Conservation (phyloP, 2,113 vertebrate genomes). For the Notechis scutatus region DNA sequence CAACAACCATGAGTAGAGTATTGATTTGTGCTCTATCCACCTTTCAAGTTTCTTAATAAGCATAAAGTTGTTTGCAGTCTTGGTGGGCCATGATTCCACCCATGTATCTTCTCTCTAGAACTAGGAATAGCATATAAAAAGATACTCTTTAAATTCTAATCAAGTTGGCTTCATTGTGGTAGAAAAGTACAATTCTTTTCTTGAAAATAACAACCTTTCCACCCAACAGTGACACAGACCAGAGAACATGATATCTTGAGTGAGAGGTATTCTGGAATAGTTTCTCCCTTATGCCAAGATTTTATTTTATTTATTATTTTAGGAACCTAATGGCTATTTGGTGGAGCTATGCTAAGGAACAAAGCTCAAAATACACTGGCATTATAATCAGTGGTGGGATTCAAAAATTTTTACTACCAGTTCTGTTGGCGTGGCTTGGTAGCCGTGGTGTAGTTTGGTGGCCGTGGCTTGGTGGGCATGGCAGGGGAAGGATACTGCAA, state of each 20-base stretch:
- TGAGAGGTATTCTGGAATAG: background rate
- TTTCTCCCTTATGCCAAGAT: background rate
- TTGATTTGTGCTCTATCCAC: background rate
- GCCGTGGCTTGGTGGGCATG: no score
- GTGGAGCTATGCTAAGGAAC: background rate
- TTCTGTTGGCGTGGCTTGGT: no score
- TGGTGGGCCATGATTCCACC: background rate
- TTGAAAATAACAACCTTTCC: background rate
- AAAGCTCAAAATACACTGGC: background rate
- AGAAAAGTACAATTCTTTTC: background rate
- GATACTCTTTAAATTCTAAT: background rate
- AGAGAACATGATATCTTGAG: background rate
- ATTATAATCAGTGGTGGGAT: background rate
- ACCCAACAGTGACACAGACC: background rate
- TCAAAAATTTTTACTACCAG: no score
- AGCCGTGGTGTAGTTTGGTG: no score
- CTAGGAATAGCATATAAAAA: background rate
- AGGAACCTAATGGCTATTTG: background rate
- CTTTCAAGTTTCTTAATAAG: background rate
- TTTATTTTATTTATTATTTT: background rate
- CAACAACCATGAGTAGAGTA: background rate
- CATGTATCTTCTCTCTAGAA: background rate
- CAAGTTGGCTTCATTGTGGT: background rate
- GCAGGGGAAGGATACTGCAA: no score
- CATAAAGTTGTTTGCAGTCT: background rate